Evolutionary conservation across 92 coral and sea anemone species (phyloP).

Genomic region (Galaxea fascicularis): DNA sequence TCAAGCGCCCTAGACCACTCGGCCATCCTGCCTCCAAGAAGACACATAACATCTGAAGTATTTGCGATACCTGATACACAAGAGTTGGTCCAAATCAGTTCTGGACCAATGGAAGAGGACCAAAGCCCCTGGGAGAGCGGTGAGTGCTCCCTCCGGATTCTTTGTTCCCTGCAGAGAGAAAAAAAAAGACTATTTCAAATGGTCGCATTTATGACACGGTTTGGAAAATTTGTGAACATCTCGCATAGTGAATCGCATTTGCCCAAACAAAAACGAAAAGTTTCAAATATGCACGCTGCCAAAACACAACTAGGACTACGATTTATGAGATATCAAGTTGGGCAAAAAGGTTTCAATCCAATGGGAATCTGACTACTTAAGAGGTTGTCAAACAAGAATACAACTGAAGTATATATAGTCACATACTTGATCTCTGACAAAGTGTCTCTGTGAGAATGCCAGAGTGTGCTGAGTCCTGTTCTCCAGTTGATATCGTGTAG

Average conservation of each 20-base stretch:
- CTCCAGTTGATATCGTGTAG: slow-evolving; percentile 95
- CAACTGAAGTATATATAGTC: not conserved
- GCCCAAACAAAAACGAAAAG: too few relatives aligned
- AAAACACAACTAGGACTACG: too few relatives aligned
- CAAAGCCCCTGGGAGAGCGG: slow-evolving; percentile 93
- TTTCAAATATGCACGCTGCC: too few relatives aligned
- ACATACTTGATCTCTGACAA: slow-evolving; percentile 93
- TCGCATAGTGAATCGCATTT: too few relatives aligned
- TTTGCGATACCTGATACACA: slow-evolving; percentile 87
- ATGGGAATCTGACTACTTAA: too few relatives aligned
- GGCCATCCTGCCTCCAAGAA: not conserved
- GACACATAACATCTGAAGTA: not conserved
- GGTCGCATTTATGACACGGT: too few relatives aligned
- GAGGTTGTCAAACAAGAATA: not conserved
- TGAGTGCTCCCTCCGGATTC: slow-evolving; percentile 94
- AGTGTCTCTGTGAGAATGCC: slow-evolving; percentile 97
- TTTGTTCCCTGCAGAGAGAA: slow-evolving; percentile 71
- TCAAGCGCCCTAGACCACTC: too few relatives aligned
- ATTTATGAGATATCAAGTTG: too few relatives aligned
- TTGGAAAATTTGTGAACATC: too few relatives aligned
- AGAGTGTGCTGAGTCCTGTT: slow-evolving; percentile 94
- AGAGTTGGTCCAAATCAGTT: slow-evolving; percentile 94
- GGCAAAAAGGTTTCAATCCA: too few relatives aligned
- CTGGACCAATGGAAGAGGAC: slow-evolving; percentile 98
- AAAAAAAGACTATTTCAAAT: too few relatives aligned